phyloP scores from a whole-genome alignment of 2,888 invertebrate species.

The Ichneumoninae sp. region DNA sequence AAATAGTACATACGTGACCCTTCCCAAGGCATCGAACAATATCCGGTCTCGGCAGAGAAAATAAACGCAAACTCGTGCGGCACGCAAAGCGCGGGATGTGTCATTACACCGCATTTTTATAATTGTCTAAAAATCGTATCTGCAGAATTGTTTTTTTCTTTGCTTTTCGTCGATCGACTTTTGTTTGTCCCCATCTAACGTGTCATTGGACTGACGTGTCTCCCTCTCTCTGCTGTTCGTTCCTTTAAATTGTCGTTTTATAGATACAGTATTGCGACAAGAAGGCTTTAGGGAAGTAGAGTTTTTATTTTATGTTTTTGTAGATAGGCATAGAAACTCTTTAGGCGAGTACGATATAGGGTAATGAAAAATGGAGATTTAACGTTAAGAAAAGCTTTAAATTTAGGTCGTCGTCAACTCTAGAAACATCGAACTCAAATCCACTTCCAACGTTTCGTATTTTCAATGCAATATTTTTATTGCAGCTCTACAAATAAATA shows the following conservation, averaged over 20 bases:
- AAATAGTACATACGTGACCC: constrained; percentile 38
- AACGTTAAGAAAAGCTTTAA: no score
- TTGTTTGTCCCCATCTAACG: neutral
- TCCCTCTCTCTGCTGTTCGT: neutral
- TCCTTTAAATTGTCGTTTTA: neutral
- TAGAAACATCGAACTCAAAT: no score
- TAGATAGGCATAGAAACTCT: no score
- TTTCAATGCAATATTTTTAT: no score
- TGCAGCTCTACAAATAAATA: no score
- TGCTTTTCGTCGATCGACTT: neutral
- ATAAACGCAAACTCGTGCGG: constrained; percentile 29
- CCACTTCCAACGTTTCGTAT: no score
- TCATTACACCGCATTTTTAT: constrained; percentile 43
- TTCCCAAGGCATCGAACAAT: constrained; percentile 40
- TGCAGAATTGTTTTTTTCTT: neutral
- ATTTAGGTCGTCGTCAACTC: no score
- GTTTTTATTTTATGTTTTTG: no score
- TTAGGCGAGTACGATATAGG: no score
- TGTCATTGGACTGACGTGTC: neutral
- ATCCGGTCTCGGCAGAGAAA: constrained; percentile 39
- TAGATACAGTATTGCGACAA: neutral
- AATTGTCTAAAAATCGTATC: constrained; percentile 28
- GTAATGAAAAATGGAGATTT: no score
- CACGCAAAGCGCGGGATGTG: constrained; percentile 47
- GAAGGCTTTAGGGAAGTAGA: neutral